A percentile compares a stretch with the other conserved stretches of the same genome.
Evolutionary conservation across 2,113 vertebrate species (phyloP).

Genomic region (Hystrix brachyura): DNA sequence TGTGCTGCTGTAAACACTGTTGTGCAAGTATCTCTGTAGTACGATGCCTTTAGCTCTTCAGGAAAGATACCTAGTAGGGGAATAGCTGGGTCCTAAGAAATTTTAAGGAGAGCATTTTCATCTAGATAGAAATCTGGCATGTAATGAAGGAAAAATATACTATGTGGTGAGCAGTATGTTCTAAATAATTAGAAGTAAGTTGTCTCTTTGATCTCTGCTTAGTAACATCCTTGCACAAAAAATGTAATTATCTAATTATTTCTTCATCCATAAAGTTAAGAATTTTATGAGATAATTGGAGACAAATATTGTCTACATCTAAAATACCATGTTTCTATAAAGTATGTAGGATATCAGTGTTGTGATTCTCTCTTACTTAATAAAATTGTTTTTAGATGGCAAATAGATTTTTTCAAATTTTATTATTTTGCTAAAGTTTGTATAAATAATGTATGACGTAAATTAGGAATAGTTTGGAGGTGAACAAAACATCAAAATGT

Average conservation of each 20-base stretch:
- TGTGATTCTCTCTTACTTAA: not conserved
- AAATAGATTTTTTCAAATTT: not conserved
- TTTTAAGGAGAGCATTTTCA: not conserved
- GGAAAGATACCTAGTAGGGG: too few relatives aligned
- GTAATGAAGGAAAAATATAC: constrained; percentile 17
- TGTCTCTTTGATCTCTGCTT: not conserved
- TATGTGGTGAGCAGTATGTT: not conserved
- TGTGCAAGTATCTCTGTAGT: too few relatives aligned
- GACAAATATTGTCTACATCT: not conserved
- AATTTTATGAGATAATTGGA: not conserved
- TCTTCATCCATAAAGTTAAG: not conserved
- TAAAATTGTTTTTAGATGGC: not conserved
- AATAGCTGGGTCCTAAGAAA: not conserved
- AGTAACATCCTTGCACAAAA: not conserved
- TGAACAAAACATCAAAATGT: not conserved
- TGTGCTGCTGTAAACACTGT: too few relatives aligned
- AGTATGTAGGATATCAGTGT: not conserved
- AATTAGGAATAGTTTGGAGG: not conserved
- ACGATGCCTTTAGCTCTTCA: too few relatives aligned
- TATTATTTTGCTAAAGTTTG: not conserved
- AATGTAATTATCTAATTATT: not conserved
- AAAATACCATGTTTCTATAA: not conserved
- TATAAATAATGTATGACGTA: not conserved
- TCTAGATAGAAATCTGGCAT: not conserved
- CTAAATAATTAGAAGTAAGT: not conserved